Percentiles rank a stretch among this genome's conserved stretches.
phyloP scores from a whole-genome alignment of 1,140 invertebrate genomes.

The Drosophila baimaii region DNA sequence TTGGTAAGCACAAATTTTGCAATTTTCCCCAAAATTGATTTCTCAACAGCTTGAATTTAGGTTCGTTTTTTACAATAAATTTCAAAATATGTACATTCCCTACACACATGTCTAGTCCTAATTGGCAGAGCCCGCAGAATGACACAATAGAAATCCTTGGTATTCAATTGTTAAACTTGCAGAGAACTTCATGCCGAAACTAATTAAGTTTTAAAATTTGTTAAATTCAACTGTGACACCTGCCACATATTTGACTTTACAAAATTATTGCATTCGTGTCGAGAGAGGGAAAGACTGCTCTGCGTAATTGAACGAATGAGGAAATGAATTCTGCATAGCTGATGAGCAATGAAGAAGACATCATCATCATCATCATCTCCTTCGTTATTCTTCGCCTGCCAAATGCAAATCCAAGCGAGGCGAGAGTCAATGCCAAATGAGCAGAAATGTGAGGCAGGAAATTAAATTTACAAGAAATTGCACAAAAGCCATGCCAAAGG shows the following conservation, averaged over 20 bases:
- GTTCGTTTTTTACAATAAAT: constrained; percentile 10
- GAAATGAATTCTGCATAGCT: constrained; percentile 62
- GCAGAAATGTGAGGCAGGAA: constrained; percentile 68
- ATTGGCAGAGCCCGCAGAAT: constrained; percentile 53
- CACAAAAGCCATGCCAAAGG: constrained; percentile 37
- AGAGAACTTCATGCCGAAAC: constrained; percentile 31
- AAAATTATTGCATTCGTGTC: constrained; percentile 32
- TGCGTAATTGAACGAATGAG: constrained; percentile 53
- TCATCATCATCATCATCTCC: constrained; percentile 13
- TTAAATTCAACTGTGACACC: constrained; percentile 22
- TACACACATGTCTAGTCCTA: constrained; percentile 35
- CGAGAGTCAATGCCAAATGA: constrained; percentile 56
- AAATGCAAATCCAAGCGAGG: constrained; percentile 41
- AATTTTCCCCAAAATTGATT: constrained; percentile 28
- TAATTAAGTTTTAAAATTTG: constrained; percentile 52
- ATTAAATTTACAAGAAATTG: constrained; percentile 78
- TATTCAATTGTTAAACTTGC: constrained; percentile 7
- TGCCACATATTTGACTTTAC: constrained; percentile 43
- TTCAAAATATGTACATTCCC: constrained; percentile 1
- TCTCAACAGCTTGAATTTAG: constrained; percentile 2
- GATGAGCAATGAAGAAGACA: constrained; percentile 53
- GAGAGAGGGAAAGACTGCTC: no score
- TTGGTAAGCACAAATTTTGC: constrained; percentile 10
- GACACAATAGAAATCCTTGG: constrained; percentile 26
- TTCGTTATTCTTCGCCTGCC: constrained; percentile 24